Base-by-base conservation (phyloP, 1,140 invertebrate genomes). In the Dryas iulia region DNA sequence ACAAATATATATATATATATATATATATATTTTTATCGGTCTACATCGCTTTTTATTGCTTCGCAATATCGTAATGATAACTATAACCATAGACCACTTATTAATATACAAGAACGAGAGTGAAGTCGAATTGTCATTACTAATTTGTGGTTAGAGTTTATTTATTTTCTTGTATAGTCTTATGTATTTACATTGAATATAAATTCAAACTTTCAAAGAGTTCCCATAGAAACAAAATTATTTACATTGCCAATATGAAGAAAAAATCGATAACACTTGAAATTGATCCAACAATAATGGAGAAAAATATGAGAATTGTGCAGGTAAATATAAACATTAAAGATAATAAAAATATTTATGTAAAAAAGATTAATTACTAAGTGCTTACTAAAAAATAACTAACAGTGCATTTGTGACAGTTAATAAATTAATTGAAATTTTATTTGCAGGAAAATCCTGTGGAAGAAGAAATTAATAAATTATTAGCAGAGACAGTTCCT, bases 231-330 rank as follows among this genome's bases (percentile, higher is more conserved):
- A 79, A 83, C 73, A n/a, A 31, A 74, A 47, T 14, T 39, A 14
- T 47, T 47, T 47, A 47, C n/a, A 18, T 18, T 47, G 18, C 18
- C 31, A 86, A 79, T 35, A 91, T 89, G 86, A 78, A 81, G 14
- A 87, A 89, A 72, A 89, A 84, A 64, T 89, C 91, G 69, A 86
- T 91, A 73, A 80, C 81, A 64, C 77, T 92, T 28, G 91, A 92
- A 30, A 77, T 92, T 0, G 90, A 92, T 76, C 89, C 86, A 0
- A 77, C 82, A 24, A 92, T 92, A 58, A 87, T 92, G 78, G 91
- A 92, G 68, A 90, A 87, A 60, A 91, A 88, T 73, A 91, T 92
- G 83, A 84, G 79, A 67, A 89, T 92, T 62, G 67, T 89, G 26
- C 79, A 82, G 72, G 91, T 91, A 84, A 71, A 53, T 81, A 62